A percentile compares a stretch with the other conserved stretches of the same genome.
Evolutionary conservation across 2,113 vertebrate genomes (phyloP).

Genomic region (Pristiophorus japonicus): DNA sequence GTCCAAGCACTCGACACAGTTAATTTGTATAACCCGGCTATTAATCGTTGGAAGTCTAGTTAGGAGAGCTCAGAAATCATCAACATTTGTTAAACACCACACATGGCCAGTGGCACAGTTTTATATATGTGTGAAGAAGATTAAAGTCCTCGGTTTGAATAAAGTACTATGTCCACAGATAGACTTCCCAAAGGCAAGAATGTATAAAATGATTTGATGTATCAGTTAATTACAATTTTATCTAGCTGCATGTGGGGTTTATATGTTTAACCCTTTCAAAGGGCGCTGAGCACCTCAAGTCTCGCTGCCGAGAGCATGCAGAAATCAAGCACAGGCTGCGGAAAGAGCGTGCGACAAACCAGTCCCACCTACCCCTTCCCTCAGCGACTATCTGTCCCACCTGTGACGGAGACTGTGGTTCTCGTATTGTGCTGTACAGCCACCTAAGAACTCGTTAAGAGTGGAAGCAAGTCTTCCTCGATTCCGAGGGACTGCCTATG

Average conservation of each 20-base stretch:
- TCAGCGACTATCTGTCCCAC: too few species aligned
- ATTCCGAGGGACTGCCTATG: too few species aligned
- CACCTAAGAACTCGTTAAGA: too few species aligned
- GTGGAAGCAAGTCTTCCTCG: too few species aligned
- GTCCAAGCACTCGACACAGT: background rate
- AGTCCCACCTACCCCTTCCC: too few species aligned
- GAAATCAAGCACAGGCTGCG: too few species aligned
- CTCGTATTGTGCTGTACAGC: too few species aligned
- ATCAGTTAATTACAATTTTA: background rate
- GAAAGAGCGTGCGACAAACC: too few species aligned
- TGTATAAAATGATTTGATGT: background rate
- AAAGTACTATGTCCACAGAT: background rate
- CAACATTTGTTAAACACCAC: background rate
- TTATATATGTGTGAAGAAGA: background rate
- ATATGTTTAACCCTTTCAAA: background rate
- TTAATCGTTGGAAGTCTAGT: background rate
- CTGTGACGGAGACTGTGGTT: too few species aligned
- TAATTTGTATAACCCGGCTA: background rate
- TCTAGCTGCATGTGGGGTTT: too few species aligned
- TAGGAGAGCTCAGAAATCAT: background rate
- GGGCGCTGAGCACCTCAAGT: too few species aligned
- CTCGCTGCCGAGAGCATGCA: too few species aligned
- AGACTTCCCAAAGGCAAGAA: background rate
- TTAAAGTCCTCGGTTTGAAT: background rate
- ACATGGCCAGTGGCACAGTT: background rate